phyloP scores from a whole-genome alignment of 1,140 invertebrate genomes.

The Physella acuta region DNA sequence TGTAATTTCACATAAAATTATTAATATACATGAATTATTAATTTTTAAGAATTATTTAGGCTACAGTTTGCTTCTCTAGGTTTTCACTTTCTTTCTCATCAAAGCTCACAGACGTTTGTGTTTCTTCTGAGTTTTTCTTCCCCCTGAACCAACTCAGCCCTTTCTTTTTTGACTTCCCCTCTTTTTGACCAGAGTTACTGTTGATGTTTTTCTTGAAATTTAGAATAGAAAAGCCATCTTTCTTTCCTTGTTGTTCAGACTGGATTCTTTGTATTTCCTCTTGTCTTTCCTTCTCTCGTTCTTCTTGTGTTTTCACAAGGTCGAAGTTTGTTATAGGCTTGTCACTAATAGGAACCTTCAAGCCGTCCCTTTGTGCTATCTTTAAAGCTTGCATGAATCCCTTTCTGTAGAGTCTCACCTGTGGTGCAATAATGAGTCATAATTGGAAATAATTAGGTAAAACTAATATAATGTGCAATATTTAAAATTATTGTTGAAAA shows the following conservation, averaged over 20 bases:
- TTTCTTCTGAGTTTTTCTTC: neutral
- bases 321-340: conserved; percentile 23
- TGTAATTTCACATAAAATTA: too few relatives aligned
- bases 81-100: neutral
- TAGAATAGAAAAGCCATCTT: neutral
- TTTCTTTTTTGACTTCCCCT: neutral
- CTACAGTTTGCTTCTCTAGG: too few relatives aligned
- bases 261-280: conserved; percentile 1
- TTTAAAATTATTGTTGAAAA: too few relatives aligned
- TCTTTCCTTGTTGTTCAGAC: neutral
- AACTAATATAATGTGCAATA: too few relatives aligned
- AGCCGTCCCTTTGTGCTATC: conserved; percentile 20
- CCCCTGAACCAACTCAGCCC: neutral
- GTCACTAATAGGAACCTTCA: conserved; percentile 30
- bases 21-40: too few relatives aligned
- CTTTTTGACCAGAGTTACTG: neutral
- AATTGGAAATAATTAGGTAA: too few relatives aligned
- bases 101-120: neutral
- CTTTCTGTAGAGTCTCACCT: conserved; percentile 24
- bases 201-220: neutral
- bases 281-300: conserved; percentile 3
- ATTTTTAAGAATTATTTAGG: too few relatives aligned
- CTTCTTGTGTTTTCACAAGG: conserved; percentile 8
- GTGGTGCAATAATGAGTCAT: too few relatives aligned
- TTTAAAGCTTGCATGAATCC: conserved; percentile 22